phyloP scores from a whole-genome alignment of 2,888 invertebrate genomes.

The Galeruca laticollis region DNA sequence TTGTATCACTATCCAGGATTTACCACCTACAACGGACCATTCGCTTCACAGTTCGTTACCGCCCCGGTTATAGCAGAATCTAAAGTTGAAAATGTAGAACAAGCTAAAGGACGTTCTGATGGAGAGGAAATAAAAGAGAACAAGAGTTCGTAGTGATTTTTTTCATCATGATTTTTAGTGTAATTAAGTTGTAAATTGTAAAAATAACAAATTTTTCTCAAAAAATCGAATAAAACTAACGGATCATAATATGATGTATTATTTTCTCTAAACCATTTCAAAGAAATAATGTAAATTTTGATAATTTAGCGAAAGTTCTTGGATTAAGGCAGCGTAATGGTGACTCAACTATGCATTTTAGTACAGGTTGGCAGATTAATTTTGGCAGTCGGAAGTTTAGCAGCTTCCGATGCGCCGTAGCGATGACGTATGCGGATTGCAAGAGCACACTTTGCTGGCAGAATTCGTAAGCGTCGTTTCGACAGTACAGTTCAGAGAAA shows the following conservation, averaged over 20 bases:
- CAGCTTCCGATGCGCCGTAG: too few species aligned
- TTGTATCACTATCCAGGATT: slow-evolving; percentile 20
- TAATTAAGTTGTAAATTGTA: slow-evolving; percentile 26
- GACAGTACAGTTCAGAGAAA: too few species aligned
- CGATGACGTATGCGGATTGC: too few species aligned
- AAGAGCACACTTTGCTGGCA: too few species aligned
- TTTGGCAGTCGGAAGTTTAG: too few species aligned
- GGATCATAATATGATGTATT: background rate
- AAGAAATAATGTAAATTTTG: slow-evolving; percentile 5
- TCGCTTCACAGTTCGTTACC: slow-evolving; percentile 9
- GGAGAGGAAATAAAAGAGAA: slow-evolving; percentile 18
- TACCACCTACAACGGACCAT: slow-evolving; percentile 12
- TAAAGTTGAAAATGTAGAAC: slow-evolving; percentile 17
- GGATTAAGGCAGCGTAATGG: too few species aligned
- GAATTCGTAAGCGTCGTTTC: too few species aligned
- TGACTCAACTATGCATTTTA: too few species aligned
- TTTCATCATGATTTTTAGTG: slow-evolving; percentile 12
- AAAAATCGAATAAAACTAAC: slow-evolving; percentile 12
- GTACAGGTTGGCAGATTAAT: too few species aligned
- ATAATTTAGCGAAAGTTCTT: too few species aligned
- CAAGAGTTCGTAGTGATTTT: slow-evolving; percentile 24
- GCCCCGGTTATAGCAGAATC: background rate
- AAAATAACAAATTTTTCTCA: slow-evolving; percentile 17
- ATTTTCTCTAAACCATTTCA: too few species aligned
- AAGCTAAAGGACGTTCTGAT: background rate